Base-by-base conservation (phyloP, 1,140 invertebrate genomes). In the Cephus cinctus region DNA sequence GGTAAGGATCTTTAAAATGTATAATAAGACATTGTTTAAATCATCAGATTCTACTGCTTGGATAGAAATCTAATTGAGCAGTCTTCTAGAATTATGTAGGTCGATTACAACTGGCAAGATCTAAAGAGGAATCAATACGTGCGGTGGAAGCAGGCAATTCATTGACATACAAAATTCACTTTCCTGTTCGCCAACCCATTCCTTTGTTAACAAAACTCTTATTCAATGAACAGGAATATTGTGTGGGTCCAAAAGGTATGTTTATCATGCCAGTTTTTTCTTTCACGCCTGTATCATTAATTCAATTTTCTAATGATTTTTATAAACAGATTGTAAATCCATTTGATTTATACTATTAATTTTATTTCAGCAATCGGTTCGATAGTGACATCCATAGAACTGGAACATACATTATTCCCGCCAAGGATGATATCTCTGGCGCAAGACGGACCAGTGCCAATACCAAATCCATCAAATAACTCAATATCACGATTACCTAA, bases 331-430 rank as follows among this genome's bases (percentile, higher is more conserved):
- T 16, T 9, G 3, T 36, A 21, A 43, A 36, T 21, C n/a, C n/a
- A n/a, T n/a, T n/a, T n/a, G n/a, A 36, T 27, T 6, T 14, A 44
- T 47, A 34, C 39, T 38, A 0, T 21, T 12, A 21, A 8, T 21
- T 32, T 43, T 51, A 5, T 65, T 57, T 16, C 18, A 68, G 67
- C 48, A 8, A 43, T 16, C 1, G 72, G 63, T 12, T 43, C 48
- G 11, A 30, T 71, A 0, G 46, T 70, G 0, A 77, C 71, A 8
- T 50, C 57, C 2, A 73, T 77, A 4, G 45, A 48, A 27, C 40
- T 76, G 18, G 65, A 76, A 20, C 68, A 76, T 25, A 68, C 58
- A 0, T 31, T 77, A 1, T 69, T 58, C 34, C 63, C 67, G 9
- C 59, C 66, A 22, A 43, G 16, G 41, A 32, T 12, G 43, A 23